Percentiles rank a stretch among this genome's conserved stretches.
These are phyloP conservation scores for Hoplostethus mediterraneus DNA, from an alignment of 2,797 vertebrate genomes.

Conservation along the genomic window DNA sequence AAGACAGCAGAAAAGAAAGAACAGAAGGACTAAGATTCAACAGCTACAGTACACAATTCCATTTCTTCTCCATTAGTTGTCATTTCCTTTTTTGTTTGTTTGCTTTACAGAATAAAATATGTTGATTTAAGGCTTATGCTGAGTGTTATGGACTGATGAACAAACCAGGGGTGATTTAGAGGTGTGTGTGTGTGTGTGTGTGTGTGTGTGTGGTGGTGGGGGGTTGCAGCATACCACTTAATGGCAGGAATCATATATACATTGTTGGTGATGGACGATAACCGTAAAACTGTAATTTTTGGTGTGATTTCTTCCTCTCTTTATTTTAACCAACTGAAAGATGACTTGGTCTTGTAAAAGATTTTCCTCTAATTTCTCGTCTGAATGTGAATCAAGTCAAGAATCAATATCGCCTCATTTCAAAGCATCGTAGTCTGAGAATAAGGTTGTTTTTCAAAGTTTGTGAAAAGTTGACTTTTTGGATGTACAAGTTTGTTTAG, in stretches of 20 bases:
- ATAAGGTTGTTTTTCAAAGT: neutral
- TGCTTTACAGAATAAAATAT: constrained; percentile 81
- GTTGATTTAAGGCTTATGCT: constrained; percentile 86
- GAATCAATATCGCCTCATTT: too few species aligned
- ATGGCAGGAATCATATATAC: too few species aligned
- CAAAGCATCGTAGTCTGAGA: too few species aligned
- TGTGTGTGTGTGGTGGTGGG: neutral
- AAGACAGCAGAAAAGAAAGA: constrained; percentile 77
- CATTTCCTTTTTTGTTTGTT: constrained; percentile 56
- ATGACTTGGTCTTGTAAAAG: too few species aligned
- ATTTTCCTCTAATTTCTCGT: too few species aligned
- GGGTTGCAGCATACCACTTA: too few species aligned
- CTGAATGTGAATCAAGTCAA: too few species aligned
- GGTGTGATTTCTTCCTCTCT: neutral
- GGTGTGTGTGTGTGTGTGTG: neutral
- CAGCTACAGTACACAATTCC: constrained; percentile 78
- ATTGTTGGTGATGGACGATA: too few species aligned
- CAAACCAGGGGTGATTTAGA: constrained; percentile 54
- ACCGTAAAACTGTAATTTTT: too few species aligned
- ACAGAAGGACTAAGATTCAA: constrained; percentile 74
- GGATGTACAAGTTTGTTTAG: neutral
- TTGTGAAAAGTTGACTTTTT: constrained; percentile 5
- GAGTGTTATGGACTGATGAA: constrained; percentile 66
- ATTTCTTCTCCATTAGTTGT: constrained; percentile 66
- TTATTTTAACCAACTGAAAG: neutral